Evolutionary conservation across 1,140 invertebrate genomes (phyloP), one percentile per base, ranked within the genome.

Genomic region (Steinernema khuongi): DNA sequence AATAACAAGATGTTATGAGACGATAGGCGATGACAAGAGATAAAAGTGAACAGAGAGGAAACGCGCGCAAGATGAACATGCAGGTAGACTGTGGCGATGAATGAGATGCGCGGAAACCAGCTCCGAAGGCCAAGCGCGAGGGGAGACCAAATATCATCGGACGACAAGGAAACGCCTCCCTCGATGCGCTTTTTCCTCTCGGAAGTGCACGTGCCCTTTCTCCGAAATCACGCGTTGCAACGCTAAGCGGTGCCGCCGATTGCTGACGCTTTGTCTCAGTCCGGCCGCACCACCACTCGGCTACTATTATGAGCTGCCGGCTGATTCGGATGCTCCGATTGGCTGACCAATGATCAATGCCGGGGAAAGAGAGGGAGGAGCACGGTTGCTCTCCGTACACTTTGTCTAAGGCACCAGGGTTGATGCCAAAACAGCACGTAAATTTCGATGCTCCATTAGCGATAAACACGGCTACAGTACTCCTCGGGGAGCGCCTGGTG

Each of bases 301-400:
- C n/a, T n/a, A 41, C n/a, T 7, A 41, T 7, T 41, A 11, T 14
- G 50, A 60, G 50, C 14, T n/a, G 50, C 26, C 19, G 36, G 36
- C n/a, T 41, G 36, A 41, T 60, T 60, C 22, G 50, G 11, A 14
- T 4, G 50, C 50, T 14, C 2, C 50, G 50, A 60, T 60, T 60
- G 26, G 26, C 7, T 60, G 50, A 60, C 50, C 50, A 60, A 7
- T 60, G 50, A 60, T 60, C 50, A 60, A 60, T 60, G 50, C 26
- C 50, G 26, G 50, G 2, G 11, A 14, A 22, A 41, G n/a, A 41
- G 7, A 41, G 36, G 36, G 36, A 41, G 36, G 36, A n/a, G 36
- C 36, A 41, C 7, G 7, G 7, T 7, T 11, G 36, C n/a, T 41
- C 7, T 7, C 36, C 36, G 36, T 41, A n/a, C n/a, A n/a, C n/a